A percentile compares a stretch with the other conserved stretches of the same genome.
phyloP scores from a whole-genome alignment of 2,113 vertebrate species.

The Heloderma charlesbogerti region DNA sequence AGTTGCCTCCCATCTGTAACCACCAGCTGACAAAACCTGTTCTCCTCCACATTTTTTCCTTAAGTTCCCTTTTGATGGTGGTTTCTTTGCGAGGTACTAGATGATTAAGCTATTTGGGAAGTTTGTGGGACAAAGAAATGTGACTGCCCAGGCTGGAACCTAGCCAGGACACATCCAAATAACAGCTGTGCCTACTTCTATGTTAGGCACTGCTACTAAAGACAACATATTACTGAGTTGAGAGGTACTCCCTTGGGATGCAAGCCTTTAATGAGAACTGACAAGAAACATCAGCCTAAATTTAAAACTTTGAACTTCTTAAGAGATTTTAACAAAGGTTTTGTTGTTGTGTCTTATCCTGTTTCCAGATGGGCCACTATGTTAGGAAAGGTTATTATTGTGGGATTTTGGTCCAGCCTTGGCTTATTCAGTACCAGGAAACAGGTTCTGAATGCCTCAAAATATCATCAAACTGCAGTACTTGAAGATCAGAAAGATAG shows the following conservation, averaged over 20 bases:
- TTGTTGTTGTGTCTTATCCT: constrained; percentile 26
- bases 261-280: constrained; percentile 32
- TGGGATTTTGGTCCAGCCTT: neutral
- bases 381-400: constrained; percentile 35
- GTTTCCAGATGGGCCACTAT: constrained; percentile 30
- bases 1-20: neutral
- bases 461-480: neutral
- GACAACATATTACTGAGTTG: constrained; percentile 50
- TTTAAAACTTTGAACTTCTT: constrained; percentile 25
- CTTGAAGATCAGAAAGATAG: neutral
- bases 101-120: constrained; percentile 46
- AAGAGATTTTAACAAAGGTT: constrained; percentile 19
- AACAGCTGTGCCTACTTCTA: constrained; percentile 63
- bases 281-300: constrained; percentile 19
- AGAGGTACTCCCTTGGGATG: constrained; percentile 28
- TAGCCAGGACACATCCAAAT: constrained; percentile 41
- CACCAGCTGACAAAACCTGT: neutral
- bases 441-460: neutral
- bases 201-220: constrained; percentile 43
- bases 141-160: constrained; percentile 38
- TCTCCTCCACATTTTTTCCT: neutral
- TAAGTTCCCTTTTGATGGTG: constrained; percentile 24
- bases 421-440: constrained; percentile 29
- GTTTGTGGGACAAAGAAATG: constrained; percentile 23
- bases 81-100: constrained; percentile 29